Percentiles rank a stretch among this genome's conserved stretches.
These are phyloP conservation scores for Hippopotamus amphibius DNA, from an alignment of 2,113 vertebrate species.

Conservation along the genomic window DNA sequence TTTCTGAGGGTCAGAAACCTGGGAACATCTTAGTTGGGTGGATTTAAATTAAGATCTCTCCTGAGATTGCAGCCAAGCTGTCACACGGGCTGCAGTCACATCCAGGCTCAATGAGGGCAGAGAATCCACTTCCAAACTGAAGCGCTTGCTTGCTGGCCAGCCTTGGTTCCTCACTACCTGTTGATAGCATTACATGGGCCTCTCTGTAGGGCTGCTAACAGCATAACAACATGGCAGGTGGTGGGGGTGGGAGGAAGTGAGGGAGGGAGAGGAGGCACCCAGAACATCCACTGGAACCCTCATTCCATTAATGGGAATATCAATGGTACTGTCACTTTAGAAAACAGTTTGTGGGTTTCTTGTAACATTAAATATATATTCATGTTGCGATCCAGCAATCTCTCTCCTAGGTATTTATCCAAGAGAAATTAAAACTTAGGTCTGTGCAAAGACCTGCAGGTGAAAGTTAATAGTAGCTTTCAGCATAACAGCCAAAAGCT, in stretches of 20 bases:
- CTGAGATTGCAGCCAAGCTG: neutral
- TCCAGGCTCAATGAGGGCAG: neutral
- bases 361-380: neutral
- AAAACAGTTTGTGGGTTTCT: neutral
- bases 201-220: neutral
- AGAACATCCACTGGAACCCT: neutral
- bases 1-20: neutral
- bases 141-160: neutral
- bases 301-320: neutral
- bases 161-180: neutral
- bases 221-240: neutral
- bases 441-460: neutral
- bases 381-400: neutral
- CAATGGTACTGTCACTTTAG: neutral
- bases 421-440: slow-evolving; percentile 45
- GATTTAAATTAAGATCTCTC: slow-evolving; percentile 19
- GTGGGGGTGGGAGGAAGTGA: neutral
- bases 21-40: neutral
- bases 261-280: neutral
- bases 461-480: neutral
- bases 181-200: neutral
- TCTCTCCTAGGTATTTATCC: neutral
- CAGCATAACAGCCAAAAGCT: neutral
- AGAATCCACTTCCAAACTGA: neutral
- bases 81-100: neutral